Conservation (phyloP, 2,888 invertebrate genomes). For the Rotaria sp. region DNA sequence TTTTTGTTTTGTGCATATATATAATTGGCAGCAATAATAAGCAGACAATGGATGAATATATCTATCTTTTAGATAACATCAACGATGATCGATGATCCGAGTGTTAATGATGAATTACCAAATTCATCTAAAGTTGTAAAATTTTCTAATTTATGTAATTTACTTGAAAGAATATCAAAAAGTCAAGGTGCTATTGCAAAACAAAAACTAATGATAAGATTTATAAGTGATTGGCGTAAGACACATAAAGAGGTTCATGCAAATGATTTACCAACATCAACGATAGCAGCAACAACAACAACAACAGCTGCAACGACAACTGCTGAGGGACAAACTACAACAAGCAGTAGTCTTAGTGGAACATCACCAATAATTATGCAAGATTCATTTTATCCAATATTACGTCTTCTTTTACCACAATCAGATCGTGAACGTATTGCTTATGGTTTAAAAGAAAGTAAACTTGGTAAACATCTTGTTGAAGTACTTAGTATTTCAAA, state of each 20-base stretch:
- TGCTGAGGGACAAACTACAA: background rate
- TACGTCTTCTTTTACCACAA: constrained; percentile 72
- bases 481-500: constrained; percentile 67
- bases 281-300: background rate
- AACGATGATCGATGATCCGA: background rate
- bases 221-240: constrained; percentile 54
- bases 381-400: constrained; percentile 63
- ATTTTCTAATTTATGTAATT: constrained; percentile 53
- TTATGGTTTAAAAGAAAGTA: constrained; percentile 72
- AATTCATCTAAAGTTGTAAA: constrained; percentile 1
- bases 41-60: background rate
- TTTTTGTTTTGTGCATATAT: background rate
- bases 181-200: constrained; percentile 54
- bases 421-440: constrained; percentile 71
- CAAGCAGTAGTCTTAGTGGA: background rate
- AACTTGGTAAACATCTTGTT: constrained; percentile 67
- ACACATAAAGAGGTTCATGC: constrained; percentile 50
- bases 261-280: constrained; percentile 44
- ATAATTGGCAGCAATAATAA: background rate
- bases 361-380: constrained; percentile 2
- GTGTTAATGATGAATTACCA: background rate
- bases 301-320: background rate
- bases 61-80: background rate
- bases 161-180: constrained; percentile 63
- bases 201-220: constrained; percentile 50